Base-by-base conservation (phyloP, 2,888 invertebrate genomes). In the Frankliniella intonsa region DNA sequence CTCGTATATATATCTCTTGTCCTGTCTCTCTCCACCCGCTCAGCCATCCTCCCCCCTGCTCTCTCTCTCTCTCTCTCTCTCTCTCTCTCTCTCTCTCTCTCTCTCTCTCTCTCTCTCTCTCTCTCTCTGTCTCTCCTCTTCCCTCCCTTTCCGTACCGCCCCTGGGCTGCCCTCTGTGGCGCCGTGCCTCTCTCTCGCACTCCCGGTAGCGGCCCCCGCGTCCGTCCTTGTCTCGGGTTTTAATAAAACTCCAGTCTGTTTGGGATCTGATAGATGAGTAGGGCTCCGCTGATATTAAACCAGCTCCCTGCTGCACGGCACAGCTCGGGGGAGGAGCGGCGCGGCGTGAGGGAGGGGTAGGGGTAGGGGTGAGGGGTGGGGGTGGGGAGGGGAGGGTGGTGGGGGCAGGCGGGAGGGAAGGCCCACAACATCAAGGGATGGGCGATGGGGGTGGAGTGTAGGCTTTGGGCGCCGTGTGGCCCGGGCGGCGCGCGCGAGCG, bases 231-330 rank as follows among this genome's bases (percentile, higher is more conserved):
- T 87, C 87, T 88, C 86, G 88, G 88, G 88, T 89, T 89, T 89
- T 89, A 89, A 89, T 89, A 89, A 89, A 89, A 89, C 89, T 89
- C 89, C 89, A 89, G 89, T 89, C 89, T 89, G 89, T 89, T 89
- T 88, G 88, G 84, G 88, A 88, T 88, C 89, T 89, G 89, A 89
- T 89, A 89, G 89, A 89, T 89, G 89, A 89, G 89, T 89, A 87
- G 88, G 88, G 89, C 88, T 88, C 87, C 88, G 87, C 88, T 88
- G 89, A 89, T 89, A 89, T 89, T 89, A 89, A 89, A 89, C 87
- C 84, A 84, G 86, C 69, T 76, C 69, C 69, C 69, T 76, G 69
- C 69, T 76, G 22, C 25, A 76, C 69, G 69, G 69, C 69, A 69
- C 69, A 69, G n/a, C n/a, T n/a, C n/a, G n/a, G n/a, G n/a, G n/a